A percentile compares a stretch with the other conserved stretches of the same genome.
These are phyloP conservation scores for Oreotragus oreotragus DNA, from an alignment of 2,113 vertebrate species.

Conservation along the genomic window DNA sequence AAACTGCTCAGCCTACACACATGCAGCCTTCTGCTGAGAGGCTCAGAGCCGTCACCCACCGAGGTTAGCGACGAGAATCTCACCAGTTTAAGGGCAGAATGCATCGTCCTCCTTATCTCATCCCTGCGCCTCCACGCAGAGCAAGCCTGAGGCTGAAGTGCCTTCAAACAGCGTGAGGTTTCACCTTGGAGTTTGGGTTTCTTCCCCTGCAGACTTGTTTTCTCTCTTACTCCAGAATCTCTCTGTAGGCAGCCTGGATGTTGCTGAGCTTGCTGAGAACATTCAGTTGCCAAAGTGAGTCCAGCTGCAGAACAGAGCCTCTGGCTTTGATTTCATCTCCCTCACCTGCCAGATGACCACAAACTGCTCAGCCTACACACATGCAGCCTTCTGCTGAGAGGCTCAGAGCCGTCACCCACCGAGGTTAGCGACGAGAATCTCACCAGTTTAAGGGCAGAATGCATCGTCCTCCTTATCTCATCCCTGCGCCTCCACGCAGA, in stretches of 20 bases:
- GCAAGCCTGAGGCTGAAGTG: no score
- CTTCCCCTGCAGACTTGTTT: neutral
- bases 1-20: neutral
- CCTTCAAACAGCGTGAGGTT: neutral
- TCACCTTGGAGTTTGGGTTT: neutral
- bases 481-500: neutral
- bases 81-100: neutral
- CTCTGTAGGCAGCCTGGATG: neutral
- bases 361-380: neutral
- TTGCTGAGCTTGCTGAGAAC: neutral
- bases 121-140: neutral
- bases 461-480: neutral
- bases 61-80: neutral
- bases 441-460: neutral
- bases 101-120: neutral
- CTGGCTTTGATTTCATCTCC: neutral
- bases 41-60: neutral
- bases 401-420: neutral
- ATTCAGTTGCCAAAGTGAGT: neutral
- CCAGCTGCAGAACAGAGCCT: neutral
- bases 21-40: neutral
- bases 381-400: neutral
- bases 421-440: neutral
- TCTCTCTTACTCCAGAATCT: neutral
- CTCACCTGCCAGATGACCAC: neutral